Conservation (phyloP, 2,797 vertebrate genomes). For the Ctenochaetus hawaiiensis region DNA sequence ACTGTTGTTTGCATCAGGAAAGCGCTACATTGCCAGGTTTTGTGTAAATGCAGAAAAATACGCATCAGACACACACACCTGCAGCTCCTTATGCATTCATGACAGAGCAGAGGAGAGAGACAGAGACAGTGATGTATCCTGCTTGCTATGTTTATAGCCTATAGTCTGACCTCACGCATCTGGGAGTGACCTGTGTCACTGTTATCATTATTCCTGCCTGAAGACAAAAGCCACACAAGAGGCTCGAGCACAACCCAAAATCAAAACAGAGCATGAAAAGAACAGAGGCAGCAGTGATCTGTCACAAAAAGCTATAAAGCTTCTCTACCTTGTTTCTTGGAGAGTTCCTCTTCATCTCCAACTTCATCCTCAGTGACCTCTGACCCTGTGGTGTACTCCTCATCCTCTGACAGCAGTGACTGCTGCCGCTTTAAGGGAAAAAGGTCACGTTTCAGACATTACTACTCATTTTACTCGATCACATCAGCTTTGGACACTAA, state of each 20-base stretch:
- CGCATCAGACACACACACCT: too few species aligned
- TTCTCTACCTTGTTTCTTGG: conserved; percentile 90
- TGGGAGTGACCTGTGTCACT: background rate
- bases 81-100: too few species aligned
- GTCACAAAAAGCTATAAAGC: background rate
- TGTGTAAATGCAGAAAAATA: too few species aligned
- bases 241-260: too few species aligned
- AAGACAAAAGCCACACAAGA: background rate
- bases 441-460: background rate
- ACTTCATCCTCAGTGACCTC: conserved; percentile 99
- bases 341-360: conserved; percentile 97
- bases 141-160: too few species aligned
- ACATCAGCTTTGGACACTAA: background rate
- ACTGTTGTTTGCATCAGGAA: too few species aligned
- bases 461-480: background rate
- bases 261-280: background rate
- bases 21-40: too few species aligned
- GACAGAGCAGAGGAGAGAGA: too few species aligned
- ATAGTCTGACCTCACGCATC: too few species aligned
- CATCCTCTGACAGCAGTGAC: conserved; percentile 94
- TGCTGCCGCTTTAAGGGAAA: conserved; percentile 89
- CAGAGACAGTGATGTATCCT: too few species aligned
- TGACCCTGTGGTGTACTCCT: conserved; percentile 97
- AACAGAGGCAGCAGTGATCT: background rate
- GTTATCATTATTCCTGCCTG: background rate